Percentiles rank a stretch among this genome's conserved stretches.
Evolutionary conservation across 1,140 invertebrate genomes (phyloP).

Genomic region (Drosophila sproati): DNA sequence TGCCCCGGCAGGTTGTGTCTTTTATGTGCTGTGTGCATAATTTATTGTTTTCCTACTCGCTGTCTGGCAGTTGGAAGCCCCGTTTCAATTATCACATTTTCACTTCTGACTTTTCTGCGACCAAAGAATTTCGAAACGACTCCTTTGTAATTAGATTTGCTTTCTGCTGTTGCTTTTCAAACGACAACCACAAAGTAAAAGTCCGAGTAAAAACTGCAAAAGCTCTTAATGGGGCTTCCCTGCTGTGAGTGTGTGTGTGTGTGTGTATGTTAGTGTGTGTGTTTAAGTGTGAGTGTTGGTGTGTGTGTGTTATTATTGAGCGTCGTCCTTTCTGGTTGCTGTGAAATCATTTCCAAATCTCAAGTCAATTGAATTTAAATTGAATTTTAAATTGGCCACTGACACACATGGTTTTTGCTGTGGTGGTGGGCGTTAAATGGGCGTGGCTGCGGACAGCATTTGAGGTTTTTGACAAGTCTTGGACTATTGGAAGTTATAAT

Average conservation of each 20-base stretch:
- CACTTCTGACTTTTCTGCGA: constrained; percentile 19
- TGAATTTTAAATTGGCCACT: constrained; percentile 78
- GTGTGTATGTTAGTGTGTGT: constrained; percentile 9
- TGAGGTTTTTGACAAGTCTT: constrained; percentile 59
- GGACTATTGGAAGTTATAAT: not conserved
- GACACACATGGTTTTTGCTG: constrained; percentile 20
- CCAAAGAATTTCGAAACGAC: constrained; percentile 13
- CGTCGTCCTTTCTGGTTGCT: constrained; percentile 21
- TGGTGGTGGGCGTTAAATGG: not conserved
- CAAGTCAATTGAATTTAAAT: constrained; percentile 79
- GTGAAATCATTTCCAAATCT: constrained; percentile 50
- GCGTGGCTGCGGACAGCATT: constrained; percentile 41
- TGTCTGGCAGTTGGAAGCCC: constrained; percentile 66
- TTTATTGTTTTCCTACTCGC: constrained; percentile 67
- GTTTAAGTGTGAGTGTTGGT: constrained; percentile 5
- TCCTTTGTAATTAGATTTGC: constrained; percentile 67
- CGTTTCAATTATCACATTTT: constrained; percentile 66
- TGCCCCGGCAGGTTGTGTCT: constrained; percentile 63
- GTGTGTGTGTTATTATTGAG: not conserved
- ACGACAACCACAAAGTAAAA: constrained; percentile 50
- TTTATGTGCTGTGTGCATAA: constrained; percentile 72
- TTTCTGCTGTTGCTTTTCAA: constrained; percentile 41
- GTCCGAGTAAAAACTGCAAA: constrained; percentile 47
- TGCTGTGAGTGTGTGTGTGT: constrained; percentile 49
- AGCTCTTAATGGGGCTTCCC: constrained; percentile 67